Percentiles rank a stretch among this genome's conserved stretches.
Conservation (phyloP, 2,113 vertebrate genomes). For the Alligator mississippiensis region DNA sequence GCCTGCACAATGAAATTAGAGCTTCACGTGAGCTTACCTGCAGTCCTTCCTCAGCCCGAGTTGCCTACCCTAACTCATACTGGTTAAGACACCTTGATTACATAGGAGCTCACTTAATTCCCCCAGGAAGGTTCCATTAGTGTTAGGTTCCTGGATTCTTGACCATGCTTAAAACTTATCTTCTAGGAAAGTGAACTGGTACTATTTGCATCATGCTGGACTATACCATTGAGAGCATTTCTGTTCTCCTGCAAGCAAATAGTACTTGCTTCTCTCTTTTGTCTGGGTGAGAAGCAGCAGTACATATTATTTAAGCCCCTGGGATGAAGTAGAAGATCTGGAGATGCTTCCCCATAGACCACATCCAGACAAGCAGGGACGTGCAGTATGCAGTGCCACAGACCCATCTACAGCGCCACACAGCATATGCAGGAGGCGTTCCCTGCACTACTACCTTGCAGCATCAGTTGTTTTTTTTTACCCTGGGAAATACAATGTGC, state of each 20-base stretch:
- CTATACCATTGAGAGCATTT: fast-evolving
- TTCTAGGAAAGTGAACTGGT: background rate
- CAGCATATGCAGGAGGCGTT: too few relatives aligned
- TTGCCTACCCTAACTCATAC: background rate
- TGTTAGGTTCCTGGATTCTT: fast-evolving
- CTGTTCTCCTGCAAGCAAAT: background rate
- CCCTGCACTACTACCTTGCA: too few relatives aligned
- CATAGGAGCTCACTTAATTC: background rate
- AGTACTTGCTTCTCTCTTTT: background rate
- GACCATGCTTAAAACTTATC: background rate
- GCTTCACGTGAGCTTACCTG: background rate
- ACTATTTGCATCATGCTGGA: fast-evolving
- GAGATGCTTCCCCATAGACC: too few relatives aligned
- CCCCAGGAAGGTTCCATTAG: background rate
- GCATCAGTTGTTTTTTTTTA: too few relatives aligned
- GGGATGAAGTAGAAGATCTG: background rate
- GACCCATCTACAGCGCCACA: too few relatives aligned
- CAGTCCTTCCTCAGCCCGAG: fast-evolving
- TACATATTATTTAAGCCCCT: background rate
- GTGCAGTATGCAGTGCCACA: too few relatives aligned
- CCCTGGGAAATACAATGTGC: too few relatives aligned
- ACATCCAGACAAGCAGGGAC: too few relatives aligned
- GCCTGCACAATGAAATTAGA: background rate
- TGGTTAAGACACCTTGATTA: background rate
- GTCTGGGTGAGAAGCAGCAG: background rate